Percentiles rank a stretch among this genome's conserved stretches.
Conservation (phyloP, 2,113 vertebrate genomes). For the Hystrix brachyura region DNA sequence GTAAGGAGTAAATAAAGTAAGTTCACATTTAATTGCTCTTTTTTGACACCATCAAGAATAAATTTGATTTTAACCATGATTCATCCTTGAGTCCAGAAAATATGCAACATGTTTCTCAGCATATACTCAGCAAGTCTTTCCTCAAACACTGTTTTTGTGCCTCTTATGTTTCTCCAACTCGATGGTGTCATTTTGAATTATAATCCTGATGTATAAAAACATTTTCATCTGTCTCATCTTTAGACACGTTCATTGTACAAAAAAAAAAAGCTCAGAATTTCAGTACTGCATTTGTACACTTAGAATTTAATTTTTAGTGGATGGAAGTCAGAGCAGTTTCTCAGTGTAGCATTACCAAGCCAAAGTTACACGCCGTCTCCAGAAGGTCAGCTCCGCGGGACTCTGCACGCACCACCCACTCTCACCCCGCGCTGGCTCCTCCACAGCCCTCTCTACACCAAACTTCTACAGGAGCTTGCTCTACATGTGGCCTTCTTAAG, state of each 20-base stretch:
- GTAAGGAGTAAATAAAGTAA: background rate
- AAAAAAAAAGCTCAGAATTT: conserved; percentile 16
- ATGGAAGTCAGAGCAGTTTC: background rate
- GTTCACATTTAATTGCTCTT: background rate
- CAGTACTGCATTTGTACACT: background rate
- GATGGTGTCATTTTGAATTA: background rate
- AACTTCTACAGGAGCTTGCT: background rate
- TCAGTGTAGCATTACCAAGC: background rate
- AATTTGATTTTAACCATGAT: background rate
- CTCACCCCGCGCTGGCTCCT: background rate
- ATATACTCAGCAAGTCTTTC: background rate
- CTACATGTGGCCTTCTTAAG: background rate
- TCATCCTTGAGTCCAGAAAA: background rate
- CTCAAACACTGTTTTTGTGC: background rate
- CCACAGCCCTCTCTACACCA: background rate
- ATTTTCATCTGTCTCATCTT: background rate
- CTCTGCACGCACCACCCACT: background rate
- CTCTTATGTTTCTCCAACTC: background rate
- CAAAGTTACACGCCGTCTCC: background rate
- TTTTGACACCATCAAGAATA: background rate
- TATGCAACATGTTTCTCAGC: background rate
- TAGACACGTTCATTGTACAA: background rate
- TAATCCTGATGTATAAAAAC: background rate
- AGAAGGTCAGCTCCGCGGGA: background rate
- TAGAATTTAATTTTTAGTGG: conserved; percentile 25